Conservation (phyloP, 2,797 vertebrate species). For the Sebastes miniatus region DNA sequence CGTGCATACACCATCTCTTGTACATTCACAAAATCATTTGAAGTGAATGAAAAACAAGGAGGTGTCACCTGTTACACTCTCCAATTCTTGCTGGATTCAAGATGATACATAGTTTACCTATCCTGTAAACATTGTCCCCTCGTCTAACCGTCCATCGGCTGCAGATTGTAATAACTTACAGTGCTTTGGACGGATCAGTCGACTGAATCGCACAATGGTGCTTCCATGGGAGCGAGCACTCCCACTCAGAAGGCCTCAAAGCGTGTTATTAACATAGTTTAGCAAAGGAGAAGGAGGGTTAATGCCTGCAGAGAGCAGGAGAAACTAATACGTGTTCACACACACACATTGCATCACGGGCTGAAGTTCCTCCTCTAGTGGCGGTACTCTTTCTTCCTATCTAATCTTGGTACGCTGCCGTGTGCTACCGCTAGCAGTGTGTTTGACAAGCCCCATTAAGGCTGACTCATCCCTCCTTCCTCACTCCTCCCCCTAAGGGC, state of each 20-base stretch:
- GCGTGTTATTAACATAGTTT: slow-evolving; percentile 77
- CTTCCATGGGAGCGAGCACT: slow-evolving; percentile 65
- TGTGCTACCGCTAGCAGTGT: slow-evolving; percentile 39
- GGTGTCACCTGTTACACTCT: slow-evolving; percentile 6
- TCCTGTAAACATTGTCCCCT: slow-evolving; percentile 31
- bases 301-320: slow-evolving; percentile 53
- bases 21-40: not conserved
- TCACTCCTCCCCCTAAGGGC: slow-evolving; percentile 50
- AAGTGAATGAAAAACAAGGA: not conserved
- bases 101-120: slow-evolving; percentile 16
- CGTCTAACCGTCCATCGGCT: slow-evolving; percentile 38
- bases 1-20: not conserved
- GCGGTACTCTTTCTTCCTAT: slow-evolving; percentile 28
- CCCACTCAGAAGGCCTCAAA: slow-evolving; percentile 59
- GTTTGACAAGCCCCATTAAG: slow-evolving; percentile 67
- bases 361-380: slow-evolving; percentile 24
- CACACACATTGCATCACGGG: slow-evolving; percentile 57
- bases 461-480: slow-evolving; percentile 66
- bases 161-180: slow-evolving; percentile 24
- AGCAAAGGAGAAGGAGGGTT: slow-evolving; percentile 54
- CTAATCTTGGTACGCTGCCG: slow-evolving; percentile 20
- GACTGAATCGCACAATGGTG: slow-evolving; percentile 60
- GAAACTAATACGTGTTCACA: slow-evolving; percentile 24
- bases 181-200: slow-evolving; percentile 57
- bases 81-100: slow-evolving; percentile 8